Base-by-base conservation (phyloP, 1,140 invertebrate species). In the Musca vetustissima region DNA sequence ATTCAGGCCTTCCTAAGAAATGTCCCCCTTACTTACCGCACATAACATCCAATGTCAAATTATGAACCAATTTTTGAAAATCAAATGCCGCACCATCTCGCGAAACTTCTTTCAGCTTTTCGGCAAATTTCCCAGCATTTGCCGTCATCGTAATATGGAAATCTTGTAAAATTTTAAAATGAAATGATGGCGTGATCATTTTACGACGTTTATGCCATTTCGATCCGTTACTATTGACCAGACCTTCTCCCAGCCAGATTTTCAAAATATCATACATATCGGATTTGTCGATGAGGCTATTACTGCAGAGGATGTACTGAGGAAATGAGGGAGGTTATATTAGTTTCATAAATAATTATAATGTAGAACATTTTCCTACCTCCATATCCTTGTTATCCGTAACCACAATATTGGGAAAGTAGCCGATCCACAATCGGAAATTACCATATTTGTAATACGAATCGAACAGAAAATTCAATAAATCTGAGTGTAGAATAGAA, bases 91-190 rank as follows among this genome's bases (percentile, higher is more conserved):
- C 72, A 49, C 67, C 65, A 1, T 52, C 53, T 13, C 8, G 1
- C 25, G 69, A 61, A 9, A 17, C 55, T 22, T 7, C 19, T 1
- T 24, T 28, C 48, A 86, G 77, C 55, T 79, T 71, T 48, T 82
- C 71, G 13, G 93, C 77, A 49, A 93, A 81, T 53, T 87, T 84
- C 13, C 83, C 72, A 24, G 86, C 81, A 73, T 91, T 87, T 55
- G 86, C 83, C 72, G 91, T 87, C 76, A 94, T 91, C n/a, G 90
- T 83, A 2, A 86, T 83, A 1, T 91, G 57, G 78, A 92, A 93
- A 68, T 89, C 83, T 67, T 92, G 87, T 21, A 93, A 79, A 68
- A 94, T 92, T 73, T 89, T 88, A 78, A 92, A 93, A 82, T 94
- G 92, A 78, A 94, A 94, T 3, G 92, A 89, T 7, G 92, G 92